Conservation (phyloP, 2,797 vertebrate species). For the Anisognathus igniventris region DNA sequence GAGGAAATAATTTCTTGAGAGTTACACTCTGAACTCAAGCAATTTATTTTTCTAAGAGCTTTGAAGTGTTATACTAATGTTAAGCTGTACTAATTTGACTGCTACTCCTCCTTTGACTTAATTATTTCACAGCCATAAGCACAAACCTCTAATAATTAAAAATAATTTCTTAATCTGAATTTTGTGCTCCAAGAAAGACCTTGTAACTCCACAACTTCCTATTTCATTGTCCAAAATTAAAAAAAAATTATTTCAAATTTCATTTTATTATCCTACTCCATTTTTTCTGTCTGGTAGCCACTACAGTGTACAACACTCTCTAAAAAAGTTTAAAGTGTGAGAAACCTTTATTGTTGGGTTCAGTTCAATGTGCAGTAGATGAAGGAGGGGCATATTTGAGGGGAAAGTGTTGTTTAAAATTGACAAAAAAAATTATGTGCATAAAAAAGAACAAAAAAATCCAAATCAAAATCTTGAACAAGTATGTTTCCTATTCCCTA, state of each 20-base stretch:
- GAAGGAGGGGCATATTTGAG: background rate
- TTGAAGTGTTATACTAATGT: background rate
- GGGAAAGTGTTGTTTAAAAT: background rate
- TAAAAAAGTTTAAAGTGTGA: background rate
- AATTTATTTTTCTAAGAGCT: background rate
- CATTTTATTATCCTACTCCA: background rate
- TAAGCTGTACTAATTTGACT: background rate
- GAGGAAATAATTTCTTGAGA: background rate
- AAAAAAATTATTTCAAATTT: background rate
- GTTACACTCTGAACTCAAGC: background rate
- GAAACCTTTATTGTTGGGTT: background rate
- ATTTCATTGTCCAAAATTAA: background rate
- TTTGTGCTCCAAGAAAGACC: background rate
- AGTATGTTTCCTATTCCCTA: background rate
- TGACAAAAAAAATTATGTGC: background rate
- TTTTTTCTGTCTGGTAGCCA: background rate
- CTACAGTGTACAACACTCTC: background rate
- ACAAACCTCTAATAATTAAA: background rate
- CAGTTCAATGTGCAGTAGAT: background rate
- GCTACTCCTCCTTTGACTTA: background rate
- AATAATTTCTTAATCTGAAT: background rate
- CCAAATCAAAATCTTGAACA: background rate
- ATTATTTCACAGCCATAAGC: background rate
- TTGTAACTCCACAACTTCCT: background rate
- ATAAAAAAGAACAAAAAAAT: background rate